A percentile compares a stretch with the other conserved stretches of the same genome.
These are phyloP conservation scores for Rhopalosiphum nymphaeae DNA, from an alignment of 2,888 invertebrate genomes.

Conservation along the genomic window DNA sequence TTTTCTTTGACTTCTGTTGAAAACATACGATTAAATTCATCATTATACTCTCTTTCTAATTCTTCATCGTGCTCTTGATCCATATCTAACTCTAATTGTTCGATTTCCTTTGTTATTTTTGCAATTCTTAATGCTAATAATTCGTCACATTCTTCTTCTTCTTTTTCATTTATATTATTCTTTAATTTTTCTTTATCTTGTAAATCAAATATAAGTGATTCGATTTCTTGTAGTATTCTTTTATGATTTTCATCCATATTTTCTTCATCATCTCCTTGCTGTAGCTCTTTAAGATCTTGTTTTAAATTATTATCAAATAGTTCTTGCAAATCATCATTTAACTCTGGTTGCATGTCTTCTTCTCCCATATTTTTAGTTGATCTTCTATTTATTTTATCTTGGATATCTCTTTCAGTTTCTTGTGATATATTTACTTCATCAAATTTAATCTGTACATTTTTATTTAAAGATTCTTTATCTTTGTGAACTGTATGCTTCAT, in stretches of 20 bases:
- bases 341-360: not conserved
- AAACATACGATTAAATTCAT: not conserved
- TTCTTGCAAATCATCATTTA: constrained; percentile 4
- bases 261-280: not conserved
- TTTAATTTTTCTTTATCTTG: not conserved
- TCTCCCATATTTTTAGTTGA: not conserved
- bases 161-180: not conserved
- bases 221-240: constrained; percentile 1
- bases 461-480: no score
- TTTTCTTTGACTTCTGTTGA: not conserved
- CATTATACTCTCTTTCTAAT: not conserved
- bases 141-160: not conserved
- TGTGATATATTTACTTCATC: not conserved
- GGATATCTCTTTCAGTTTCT: not conserved
- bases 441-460: no score
- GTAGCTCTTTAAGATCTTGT: not conserved
- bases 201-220: not conserved
- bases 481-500: no score
- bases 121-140: not conserved
- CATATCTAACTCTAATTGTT: not conserved
- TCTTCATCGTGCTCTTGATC: not conserved
- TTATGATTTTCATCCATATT: not conserved
- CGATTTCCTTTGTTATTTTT: constrained; percentile 2
- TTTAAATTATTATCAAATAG: not conserved
- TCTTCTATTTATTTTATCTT: not conserved